Conservation (phyloP, 1,140 invertebrate genomes). For the Protaetia brevitarsis region DNA sequence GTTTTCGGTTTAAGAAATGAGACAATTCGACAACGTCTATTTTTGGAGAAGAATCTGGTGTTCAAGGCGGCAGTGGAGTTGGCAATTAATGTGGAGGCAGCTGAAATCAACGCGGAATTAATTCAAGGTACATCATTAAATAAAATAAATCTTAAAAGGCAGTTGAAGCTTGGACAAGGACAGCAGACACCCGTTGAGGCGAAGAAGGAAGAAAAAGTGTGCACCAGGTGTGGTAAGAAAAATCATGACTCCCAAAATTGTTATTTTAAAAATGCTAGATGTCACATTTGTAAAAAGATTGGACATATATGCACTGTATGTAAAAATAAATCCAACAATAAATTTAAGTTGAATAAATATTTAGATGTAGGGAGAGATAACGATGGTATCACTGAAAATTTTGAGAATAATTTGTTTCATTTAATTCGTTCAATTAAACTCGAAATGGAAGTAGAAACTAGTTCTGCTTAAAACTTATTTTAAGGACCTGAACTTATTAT, state of each 20-base stretch:
- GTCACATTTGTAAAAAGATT: conserved; percentile 8
- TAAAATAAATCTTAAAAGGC: background rate
- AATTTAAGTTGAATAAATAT: too few species aligned
- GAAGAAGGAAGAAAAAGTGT: background rate
- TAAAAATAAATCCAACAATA: background rate
- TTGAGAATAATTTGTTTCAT: background rate
- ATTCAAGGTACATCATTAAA: background rate
- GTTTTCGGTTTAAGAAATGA: conserved; percentile 32
- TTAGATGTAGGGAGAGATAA: too few species aligned
- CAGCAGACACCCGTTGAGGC: background rate
- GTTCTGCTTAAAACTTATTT: background rate
- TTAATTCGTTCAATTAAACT: background rate
- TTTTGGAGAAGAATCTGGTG: conserved; percentile 17
- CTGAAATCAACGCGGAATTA: background rate
- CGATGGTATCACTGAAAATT: background rate
- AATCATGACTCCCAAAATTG: background rate
- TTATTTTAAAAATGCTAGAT: conserved; percentile 8
- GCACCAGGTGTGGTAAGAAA: background rate
- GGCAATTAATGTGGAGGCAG: conserved; percentile 13
- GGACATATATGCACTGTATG: background rate
- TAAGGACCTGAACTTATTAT: background rate
- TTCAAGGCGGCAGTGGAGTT: background rate
- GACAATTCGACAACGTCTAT: conserved; percentile 32
- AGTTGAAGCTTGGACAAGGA: background rate
- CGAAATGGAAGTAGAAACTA: background rate